A percentile compares a stretch with the other conserved stretches of the same genome.
Conservation (phyloP, 2,797 vertebrate species). For the Delichon dasypus region DNA sequence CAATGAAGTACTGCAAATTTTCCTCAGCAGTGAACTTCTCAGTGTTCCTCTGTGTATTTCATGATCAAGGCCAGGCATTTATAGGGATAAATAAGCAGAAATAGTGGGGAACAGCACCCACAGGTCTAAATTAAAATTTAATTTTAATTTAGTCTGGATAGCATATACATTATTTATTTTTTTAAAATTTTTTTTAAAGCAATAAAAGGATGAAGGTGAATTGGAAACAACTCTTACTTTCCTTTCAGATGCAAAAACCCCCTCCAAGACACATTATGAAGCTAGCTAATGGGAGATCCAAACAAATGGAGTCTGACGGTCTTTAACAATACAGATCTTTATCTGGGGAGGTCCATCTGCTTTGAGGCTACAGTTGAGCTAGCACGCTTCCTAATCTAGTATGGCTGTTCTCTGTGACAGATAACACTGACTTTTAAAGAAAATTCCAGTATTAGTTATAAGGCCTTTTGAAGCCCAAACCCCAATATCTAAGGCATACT, state of each 20-base stretch:
- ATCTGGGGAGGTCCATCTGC: neutral
- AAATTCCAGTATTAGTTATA: neutral
- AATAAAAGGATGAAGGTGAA: neutral
- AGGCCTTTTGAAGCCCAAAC: neutral
- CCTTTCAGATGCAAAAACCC: neutral
- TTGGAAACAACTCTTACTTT: neutral
- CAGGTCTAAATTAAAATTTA: neutral
- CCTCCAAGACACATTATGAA: neutral
- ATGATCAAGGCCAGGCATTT: neutral
- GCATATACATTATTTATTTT: neutral
- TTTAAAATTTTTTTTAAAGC: neutral
- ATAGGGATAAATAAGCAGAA: neutral
- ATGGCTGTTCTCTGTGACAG: neutral
- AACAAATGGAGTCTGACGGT: neutral
- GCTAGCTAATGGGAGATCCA: neutral
- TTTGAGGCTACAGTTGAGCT: neutral
- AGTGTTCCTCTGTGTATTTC: neutral
- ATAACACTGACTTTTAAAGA: neutral
- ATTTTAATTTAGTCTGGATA: neutral
- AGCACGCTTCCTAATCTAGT: neutral
- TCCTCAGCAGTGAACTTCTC: neutral
- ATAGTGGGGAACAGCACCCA: neutral
- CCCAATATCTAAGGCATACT: neutral
- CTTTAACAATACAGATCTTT: neutral
- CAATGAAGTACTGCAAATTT: neutral